Conservation (phyloP, 1,140 invertebrate species). For the Papilio machaon region DNA sequence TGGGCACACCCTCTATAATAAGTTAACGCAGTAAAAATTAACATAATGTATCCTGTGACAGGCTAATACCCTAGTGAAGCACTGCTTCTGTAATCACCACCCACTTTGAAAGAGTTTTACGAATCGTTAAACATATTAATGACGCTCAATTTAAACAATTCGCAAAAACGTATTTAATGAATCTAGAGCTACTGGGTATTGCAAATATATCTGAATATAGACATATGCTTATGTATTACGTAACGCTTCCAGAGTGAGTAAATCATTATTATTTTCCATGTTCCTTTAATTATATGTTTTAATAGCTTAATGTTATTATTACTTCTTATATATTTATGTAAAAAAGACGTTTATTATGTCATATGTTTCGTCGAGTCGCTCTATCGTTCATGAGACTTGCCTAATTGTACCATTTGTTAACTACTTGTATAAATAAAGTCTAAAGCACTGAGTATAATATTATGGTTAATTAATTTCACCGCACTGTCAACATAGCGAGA, state of each 20-base stretch:
- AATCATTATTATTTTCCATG: too few species aligned
- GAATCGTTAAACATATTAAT: not conserved
- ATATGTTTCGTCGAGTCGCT: not conserved
- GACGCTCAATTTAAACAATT: not conserved
- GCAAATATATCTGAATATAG: not conserved
- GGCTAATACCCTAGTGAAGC: not conserved
- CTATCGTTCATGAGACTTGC: not conserved
- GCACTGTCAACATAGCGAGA: conserved; percentile 7
- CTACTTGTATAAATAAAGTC: not conserved
- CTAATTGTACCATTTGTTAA: not conserved
- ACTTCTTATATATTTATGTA: not conserved
- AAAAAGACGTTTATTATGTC: not conserved
- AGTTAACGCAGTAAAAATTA: conserved; percentile 49
- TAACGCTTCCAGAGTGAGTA: too few species aligned
- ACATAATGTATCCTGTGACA: conserved; percentile 53
- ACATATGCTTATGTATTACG: not conserved
- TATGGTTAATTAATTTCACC: conserved; percentile 16
- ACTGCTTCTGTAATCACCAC: not conserved
- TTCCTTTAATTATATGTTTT: too few species aligned
- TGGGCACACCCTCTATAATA: conserved; percentile 58
- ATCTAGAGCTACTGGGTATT: not conserved
- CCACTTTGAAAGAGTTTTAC: not conserved
- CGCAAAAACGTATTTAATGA: not conserved
- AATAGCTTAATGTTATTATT: too few species aligned
- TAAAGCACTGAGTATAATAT: not conserved